Evolutionary conservation across 1,140 invertebrate species (phyloP), one percentile per base, ranked within the genome.

Genomic region (Episyrphus balteatus): DNA sequence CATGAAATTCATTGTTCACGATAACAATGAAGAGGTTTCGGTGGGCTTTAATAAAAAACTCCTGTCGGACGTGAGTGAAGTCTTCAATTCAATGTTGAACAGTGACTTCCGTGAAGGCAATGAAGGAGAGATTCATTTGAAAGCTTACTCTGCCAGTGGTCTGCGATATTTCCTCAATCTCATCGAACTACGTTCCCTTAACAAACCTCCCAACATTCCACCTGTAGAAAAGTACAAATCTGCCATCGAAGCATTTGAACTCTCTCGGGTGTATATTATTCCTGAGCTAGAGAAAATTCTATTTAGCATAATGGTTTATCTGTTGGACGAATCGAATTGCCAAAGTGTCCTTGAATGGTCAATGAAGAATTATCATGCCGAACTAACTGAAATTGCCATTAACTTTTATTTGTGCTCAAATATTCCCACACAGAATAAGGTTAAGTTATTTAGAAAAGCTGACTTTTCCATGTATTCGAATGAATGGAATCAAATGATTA

Each of bases 81-180:
- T 68, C 13, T 68, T 68, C 42, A 60, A 63, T 47, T 58, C 62
- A 36, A 68, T 68, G 66, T 52, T 68, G 0, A 66, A 66, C 36
- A 66, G 62, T 39, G 51, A 58, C 42, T 68, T 68, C 26, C 54
- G 59, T 3, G 66, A 68, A 42, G 57, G 63, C 1, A 58, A 68
- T 19, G 49, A 62, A 6, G 60, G 61, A 18, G 58, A 66, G 46
- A 62, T 68, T 11, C 58, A 62, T 47, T 51, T 68, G 7, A 49
- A 48, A 8, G 55, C 59, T 13, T 64, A 62, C 26, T 57, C 58
- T 10, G 58, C 55, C 2, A 48, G 42, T 10, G 65, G 65, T 5
- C 43, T 68, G 9, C 52, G 56, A 5, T 68, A 66, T 30, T 68
- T 68, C 43, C 49, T 68, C 37, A 58, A 66, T 54, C 51, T 62